Conservation (phyloP, 1,140 invertebrate genomes). For the Apolygus lucorum region DNA sequence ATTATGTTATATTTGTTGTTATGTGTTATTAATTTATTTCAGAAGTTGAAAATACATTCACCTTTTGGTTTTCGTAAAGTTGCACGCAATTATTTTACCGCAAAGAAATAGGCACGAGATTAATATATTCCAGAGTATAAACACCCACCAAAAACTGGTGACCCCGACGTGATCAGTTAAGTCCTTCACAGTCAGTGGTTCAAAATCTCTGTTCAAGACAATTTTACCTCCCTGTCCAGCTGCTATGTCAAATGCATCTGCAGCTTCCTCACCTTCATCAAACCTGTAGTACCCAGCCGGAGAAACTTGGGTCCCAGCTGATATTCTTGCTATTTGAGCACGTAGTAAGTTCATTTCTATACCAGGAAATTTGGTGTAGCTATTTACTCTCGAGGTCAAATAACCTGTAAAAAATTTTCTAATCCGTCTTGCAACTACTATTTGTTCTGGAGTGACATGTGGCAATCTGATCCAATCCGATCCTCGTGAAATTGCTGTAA, state of each 20-base stretch:
- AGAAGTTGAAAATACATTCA: no score
- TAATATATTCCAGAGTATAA: no score
- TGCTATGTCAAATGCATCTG: neutral
- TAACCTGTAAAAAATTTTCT: conserved; percentile 60
- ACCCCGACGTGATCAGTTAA: no score
- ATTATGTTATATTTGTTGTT: no score
- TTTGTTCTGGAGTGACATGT: conserved; percentile 54
- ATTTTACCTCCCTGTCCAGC: conserved; percentile 42
- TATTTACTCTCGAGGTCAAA: conserved; percentile 50
- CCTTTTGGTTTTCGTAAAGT: no score
- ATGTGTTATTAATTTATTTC: no score
- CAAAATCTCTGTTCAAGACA: conserved; percentile 36
- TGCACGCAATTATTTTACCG: no score
- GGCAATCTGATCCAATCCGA: conserved; percentile 63
- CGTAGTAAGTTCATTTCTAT: conserved; percentile 70
- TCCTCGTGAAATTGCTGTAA: no score
- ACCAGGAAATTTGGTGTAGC: conserved; percentile 65
- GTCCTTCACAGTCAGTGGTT: conserved; percentile 41
- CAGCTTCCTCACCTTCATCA: conserved; percentile 44
- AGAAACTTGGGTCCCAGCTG: conserved; percentile 65
- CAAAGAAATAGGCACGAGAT: no score
- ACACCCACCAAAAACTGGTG: no score
- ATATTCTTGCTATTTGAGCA: conserved; percentile 72
- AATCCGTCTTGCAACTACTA: conserved; percentile 50
- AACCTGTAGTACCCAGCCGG: conserved; percentile 61